Base-by-base conservation (phyloP, 1,140 invertebrate species). In the Pteromalus puparum region DNA sequence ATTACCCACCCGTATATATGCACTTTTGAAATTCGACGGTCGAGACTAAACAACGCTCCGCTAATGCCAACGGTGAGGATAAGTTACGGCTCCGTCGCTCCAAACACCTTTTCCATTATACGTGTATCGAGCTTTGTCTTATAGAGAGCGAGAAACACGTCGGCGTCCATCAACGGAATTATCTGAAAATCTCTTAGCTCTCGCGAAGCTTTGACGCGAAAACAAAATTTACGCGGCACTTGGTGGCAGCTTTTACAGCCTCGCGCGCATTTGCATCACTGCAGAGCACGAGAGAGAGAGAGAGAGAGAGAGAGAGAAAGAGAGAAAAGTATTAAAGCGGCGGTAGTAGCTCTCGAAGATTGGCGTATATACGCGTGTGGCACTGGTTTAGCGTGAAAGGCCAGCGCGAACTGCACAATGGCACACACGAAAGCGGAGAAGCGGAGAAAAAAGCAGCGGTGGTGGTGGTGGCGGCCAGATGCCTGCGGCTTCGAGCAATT, bases 281-380 rank as follows among this genome's bases (percentile, higher is more conserved):
- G 9, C 26, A 70, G 68, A 1, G 13, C 24, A n/a, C n/a, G n/a
- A n/a, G n/a, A n/a, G n/a, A n/a, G n/a, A n/a, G n/a, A n/a, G n/a
- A n/a, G n/a, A n/a, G n/a, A n/a, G n/a, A n/a, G n/a, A n/a, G n/a
- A n/a, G n/a, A n/a, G n/a, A n/a, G n/a, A n/a, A n/a, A n/a, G n/a
- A n/a, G n/a, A n/a, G 68, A 70, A 75, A 48, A 61, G 42, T 30
- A 53, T 82, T 68, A 67, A 82, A 75, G 24, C 61, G 28, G 75
- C 46, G 13, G 46, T 15, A 18, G 46, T 18, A 48, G 46, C 61
- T 61, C 61, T 61, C 73, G 24, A 70, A 12, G 24, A 10, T 82
- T 18, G 38, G n/a, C 28, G 46, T 61, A 2, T 34, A 34, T 5
- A n/a, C n/a, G n/a, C 38, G 75, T 46, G 46, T 18, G 26, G 75